These are phyloP conservation scores for Parus major DNA, from an alignment of 2,113 vertebrate genomes.

Conservation along the genomic window DNA sequence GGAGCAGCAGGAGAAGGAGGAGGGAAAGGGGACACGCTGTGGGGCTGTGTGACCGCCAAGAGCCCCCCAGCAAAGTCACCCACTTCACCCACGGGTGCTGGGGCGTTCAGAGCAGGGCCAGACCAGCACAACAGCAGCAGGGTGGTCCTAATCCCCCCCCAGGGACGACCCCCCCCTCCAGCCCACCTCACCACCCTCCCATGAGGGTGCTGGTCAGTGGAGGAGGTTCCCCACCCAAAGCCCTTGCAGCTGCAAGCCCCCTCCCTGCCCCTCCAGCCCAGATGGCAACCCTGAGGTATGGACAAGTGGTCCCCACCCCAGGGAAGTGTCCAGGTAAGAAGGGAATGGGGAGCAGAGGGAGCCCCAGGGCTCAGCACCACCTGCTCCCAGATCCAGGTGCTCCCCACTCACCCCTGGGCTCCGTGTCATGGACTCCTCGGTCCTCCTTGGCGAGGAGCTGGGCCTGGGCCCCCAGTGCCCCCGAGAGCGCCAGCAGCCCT, in stretches of 20 bases:
- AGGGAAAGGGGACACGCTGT: slow-evolving; percentile 5
- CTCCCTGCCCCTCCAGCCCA: background rate
- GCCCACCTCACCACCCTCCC: background rate
- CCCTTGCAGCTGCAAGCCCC: background rate
- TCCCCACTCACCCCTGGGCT: slow-evolving; percentile 79
- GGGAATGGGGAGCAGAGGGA: background rate
- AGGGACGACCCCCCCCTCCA: background rate
- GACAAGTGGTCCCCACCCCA: background rate
- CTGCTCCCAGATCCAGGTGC: background rate
- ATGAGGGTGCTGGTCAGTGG: background rate
- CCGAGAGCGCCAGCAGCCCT: slow-evolving; percentile 84
- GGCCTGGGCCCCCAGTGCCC: slow-evolving; percentile 83
- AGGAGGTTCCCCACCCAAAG: background rate
- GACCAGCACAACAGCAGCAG: background rate
- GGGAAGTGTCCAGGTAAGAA: background rate
- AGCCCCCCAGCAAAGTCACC: background rate
- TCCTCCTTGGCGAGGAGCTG: slow-evolving; percentile 87
- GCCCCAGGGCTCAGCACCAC: rapidly evolving
- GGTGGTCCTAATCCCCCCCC: background rate
- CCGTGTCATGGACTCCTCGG: slow-evolving; percentile 80
- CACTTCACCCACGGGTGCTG: rapidly evolving
- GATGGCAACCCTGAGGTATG: rapidly evolving
- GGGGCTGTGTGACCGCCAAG: background rate
- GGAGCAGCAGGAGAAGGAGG: background rate
- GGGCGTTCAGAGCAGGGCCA: background rate